phyloP scores from a whole-genome alignment of 2,113 vertebrate species.

The Poeciliopsis retropinna region DNA sequence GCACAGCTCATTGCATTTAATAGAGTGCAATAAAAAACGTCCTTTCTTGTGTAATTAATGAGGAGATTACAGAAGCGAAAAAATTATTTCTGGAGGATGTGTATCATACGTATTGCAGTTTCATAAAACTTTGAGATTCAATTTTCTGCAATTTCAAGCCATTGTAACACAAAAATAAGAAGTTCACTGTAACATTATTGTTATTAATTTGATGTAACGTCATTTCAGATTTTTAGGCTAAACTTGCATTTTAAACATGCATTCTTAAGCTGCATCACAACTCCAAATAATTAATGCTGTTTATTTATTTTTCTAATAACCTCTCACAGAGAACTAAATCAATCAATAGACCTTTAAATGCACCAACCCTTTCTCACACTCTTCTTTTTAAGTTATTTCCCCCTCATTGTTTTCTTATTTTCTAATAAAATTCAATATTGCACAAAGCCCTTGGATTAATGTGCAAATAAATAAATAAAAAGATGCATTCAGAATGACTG shows the following conservation, averaged over 20 bases:
- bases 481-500: constrained; percentile 48
- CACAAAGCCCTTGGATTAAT: constrained; percentile 57
- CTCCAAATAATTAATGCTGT: background rate
- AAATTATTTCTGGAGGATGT: constrained; percentile 40
- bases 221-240: constrained; percentile 4
- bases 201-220: background rate
- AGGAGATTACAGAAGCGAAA: constrained; percentile 39
- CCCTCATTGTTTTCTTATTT: constrained; percentile 29
- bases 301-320: background rate
- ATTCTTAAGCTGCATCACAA: background rate
- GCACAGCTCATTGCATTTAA: constrained; percentile 68
- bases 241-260: constrained; percentile 1
- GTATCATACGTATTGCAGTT: constrained; percentile 31
- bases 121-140: constrained; percentile 38
- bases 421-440: constrained; percentile 54
- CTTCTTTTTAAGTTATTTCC: constrained; percentile 16
- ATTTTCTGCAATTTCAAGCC: constrained; percentile 35
- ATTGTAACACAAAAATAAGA: constrained; percentile 13
- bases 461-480: constrained; percentile 52
- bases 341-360: constrained; percentile 11
- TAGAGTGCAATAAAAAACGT: constrained; percentile 59
- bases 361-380: background rate
- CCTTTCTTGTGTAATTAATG: constrained; percentile 64
- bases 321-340: background rate
- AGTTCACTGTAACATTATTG: constrained; percentile 4